Evolutionary conservation across 2,888 invertebrate genomes (phyloP), one percentile per base, ranked within the genome.

Genomic region (Argyra leucocephala): DNA sequence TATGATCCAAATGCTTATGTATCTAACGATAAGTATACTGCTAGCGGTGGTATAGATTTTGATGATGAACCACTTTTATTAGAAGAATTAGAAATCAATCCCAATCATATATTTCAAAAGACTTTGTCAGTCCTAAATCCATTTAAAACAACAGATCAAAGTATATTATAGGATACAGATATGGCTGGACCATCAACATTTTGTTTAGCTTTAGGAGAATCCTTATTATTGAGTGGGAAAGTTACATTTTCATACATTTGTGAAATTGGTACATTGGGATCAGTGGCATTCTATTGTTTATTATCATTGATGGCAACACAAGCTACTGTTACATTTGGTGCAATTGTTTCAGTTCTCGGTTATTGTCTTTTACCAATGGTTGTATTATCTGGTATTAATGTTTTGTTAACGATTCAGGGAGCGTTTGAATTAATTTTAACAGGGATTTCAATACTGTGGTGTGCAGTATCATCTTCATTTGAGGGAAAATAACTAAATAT

Each of bases 281-380:
- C 89, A 74, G 78, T 89, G 65, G 86, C 86, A 66, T 87, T 90
- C 82, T 90, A 88, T 78, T 83, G 83, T 62, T 80, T 89, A 65
- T 81, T 90, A 66, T 87, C 87, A 73, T 77, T 89, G 73, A 89
- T 90, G 89, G 82, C 82, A 66, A 83, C 85, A 65, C 80, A 84
- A 72, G 81, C 83, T 63, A 81, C 81, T 65, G 86, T 86, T 63
- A 83, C 84, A 66, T 80, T 87, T 66, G 86, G 86, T 37, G 85
- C 86, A 48, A 86, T 86, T 22, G 88, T 93, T 64, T 95, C 94
- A 75, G 93, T 95, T 21, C 82, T 95, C 69, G 95, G 95, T 64
- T 95, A 95, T 80, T 95, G 94, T 79, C 83, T 95, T 68, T 81
- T 93, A 68, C 93, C 94, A 62, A 88, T 90, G 74, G 85, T 90